Evolutionary conservation across 1,140 invertebrate species (phyloP), one percentile per base, ranked within the genome.

Genomic region (Argopecten irradians): DNA sequence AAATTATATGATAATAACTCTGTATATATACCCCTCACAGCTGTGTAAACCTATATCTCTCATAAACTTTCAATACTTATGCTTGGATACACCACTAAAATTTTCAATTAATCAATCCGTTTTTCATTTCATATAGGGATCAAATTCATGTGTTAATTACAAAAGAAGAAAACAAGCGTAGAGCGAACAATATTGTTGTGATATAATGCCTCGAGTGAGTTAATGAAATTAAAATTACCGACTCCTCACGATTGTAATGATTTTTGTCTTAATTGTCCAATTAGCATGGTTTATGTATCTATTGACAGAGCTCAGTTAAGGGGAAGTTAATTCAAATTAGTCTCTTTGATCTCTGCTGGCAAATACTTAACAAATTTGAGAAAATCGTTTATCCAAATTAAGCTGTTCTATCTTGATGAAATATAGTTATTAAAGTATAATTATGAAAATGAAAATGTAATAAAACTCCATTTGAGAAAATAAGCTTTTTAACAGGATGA

Each of bases 211-310:
- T 71, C 7, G 14, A 71, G 55, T 71, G 55, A n/a, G 55, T 3
- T 71, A 71, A 71, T 71, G 55, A 71, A 71, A 71, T 71, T 71
- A 71, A 71, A 71, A 71, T 71, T 71, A 71, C 55, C n/a, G n/a
- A 28, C 55, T 71, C 8, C 28, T 71, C 8, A 16, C 28, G 28
- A 22, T 7, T 71, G 55, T 71, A 71, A 71, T 71, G 55, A 71
- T 71, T 71, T 71, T 71, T 71, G 55, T 71, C 55, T 71, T 71
- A 71, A 71, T 71, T 71, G n/a, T 71, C 55, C 55, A 71, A 71
- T 71, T 71, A 71, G 55, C n/a, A 28, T 71, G 55, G 55, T 71
- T 71, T 71, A 71, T 71, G 55, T 71, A 71, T 71, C 55, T 71
- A 71, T 71, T 71, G 22, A 71, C n/a, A 71, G 55, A n/a, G n/a